Evolutionary conservation across 1,140 invertebrate species (phyloP).

Genomic region (Ruditapes philippinarum): DNA sequence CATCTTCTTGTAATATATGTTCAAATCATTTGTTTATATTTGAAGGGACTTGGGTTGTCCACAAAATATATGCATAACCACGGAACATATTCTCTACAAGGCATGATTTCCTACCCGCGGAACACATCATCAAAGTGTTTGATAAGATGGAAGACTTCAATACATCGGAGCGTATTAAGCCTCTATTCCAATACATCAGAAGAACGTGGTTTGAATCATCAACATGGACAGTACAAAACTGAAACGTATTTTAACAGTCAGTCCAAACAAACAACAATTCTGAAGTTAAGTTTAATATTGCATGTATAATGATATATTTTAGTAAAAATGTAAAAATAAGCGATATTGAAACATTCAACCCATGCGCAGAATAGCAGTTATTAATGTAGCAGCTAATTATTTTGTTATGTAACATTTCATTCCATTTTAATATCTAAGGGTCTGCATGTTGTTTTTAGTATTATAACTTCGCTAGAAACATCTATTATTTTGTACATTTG

Average conservation of each 20-base stretch:
- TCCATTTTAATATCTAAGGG: too few species aligned
- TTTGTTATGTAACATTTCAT: too few species aligned
- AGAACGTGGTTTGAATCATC: not conserved
- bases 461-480: too few species aligned
- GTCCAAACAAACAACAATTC: not conserved
- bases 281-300: too few species aligned
- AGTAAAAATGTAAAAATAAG: too few species aligned
- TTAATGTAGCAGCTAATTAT: too few species aligned
- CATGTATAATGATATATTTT: too few species aligned
- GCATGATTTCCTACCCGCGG: not conserved
- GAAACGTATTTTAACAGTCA: not conserved
- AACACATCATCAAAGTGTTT: not conserved
- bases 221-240: not conserved
- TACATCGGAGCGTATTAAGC: not conserved
- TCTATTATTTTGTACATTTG: too few species aligned
- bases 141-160: not conserved
- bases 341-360: too few species aligned
- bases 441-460: too few species aligned
- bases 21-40: not conserved
- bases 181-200: not conserved
- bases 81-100: not conserved
- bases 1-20: too few species aligned
- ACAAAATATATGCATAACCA: conserved; percentile 13
- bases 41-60: not conserved
- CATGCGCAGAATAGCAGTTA: too few species aligned